Evolutionary conservation across 2,797 vertebrate genomes (phyloP).

Genomic region (Coregonus ussuriensis): DNA sequence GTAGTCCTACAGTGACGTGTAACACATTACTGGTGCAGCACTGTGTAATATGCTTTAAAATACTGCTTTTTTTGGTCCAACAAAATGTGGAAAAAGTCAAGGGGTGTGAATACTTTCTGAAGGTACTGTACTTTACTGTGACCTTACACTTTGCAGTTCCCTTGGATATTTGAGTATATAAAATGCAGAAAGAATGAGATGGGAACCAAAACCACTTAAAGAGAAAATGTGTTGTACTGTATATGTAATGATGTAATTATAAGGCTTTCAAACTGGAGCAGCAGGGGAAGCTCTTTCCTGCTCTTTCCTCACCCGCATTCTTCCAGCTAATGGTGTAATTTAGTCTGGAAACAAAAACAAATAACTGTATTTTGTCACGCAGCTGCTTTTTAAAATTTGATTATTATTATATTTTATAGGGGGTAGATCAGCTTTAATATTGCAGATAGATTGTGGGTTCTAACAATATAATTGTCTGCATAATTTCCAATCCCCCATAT

Average conservation of each 20-base stretch:
- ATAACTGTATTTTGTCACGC: slow-evolving; percentile 36
- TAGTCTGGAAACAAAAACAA: slow-evolving; percentile 31
- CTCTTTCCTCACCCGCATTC: slow-evolving; percentile 28
- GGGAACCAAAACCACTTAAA: not conserved
- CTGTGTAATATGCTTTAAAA: not conserved
- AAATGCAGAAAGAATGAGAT: not conserved
- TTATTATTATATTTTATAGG: no score
- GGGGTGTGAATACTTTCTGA: no score
- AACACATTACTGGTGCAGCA: slow-evolving; percentile 25
- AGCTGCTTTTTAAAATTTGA: not conserved
- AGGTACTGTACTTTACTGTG: no score
- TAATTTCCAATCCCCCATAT: no score
- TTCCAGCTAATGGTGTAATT: slow-evolving; percentile 42
- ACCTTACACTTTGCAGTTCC: not conserved
- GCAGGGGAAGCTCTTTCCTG: not conserved
- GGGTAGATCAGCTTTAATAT: no score
- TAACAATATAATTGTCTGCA: no score
- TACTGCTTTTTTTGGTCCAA: no score
- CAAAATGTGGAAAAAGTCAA: no score
- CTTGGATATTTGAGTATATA: not conserved
- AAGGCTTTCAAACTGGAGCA: not conserved
- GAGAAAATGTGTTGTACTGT: not conserved
- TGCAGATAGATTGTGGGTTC: no score
- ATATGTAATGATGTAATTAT: not conserved
- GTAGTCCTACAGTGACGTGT: not conserved